Percentiles rank a stretch among this genome's conserved stretches.
Evolutionary conservation across 2,113 vertebrate genomes (phyloP).

Genomic region (Arothron firmamentum): DNA sequence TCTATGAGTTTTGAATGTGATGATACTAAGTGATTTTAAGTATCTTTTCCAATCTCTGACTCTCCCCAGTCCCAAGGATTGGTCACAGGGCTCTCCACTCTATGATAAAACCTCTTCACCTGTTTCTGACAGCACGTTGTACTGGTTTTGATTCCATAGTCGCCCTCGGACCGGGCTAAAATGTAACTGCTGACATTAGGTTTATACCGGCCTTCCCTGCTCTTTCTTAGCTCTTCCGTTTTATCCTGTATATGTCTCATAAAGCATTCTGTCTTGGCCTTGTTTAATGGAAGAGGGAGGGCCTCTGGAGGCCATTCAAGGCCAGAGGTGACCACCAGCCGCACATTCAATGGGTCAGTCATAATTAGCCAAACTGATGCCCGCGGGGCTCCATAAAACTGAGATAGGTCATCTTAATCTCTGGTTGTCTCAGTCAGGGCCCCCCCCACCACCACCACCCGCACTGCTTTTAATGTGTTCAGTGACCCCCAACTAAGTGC

Average conservation of each 20-base stretch:
- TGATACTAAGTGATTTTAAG: conserved; percentile 44
- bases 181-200: not conserved
- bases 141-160: too few relatives aligned
- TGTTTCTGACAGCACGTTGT: too few relatives aligned
- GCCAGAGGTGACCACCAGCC: conserved; percentile 39
- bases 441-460: conserved; percentile 18
- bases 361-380: conserved; percentile 64
- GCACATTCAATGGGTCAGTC: conserved; percentile 50
- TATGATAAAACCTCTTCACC: conserved; percentile 11
- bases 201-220: conserved; percentile 5
- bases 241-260: conserved; percentile 21
- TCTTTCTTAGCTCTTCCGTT: conserved; percentile 7
- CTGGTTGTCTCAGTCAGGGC: conserved; percentile 31
- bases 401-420: conserved; percentile 60
- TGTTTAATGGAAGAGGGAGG: conserved; percentile 51
- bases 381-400: conserved; percentile 56
- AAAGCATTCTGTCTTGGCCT: conserved; percentile 26
- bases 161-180: too few relatives aligned
- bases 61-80: conserved; percentile 38
- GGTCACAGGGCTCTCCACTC: conserved; percentile 28
- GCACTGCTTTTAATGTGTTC: conserved; percentile 50
- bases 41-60: conserved; percentile 12
- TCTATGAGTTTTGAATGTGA: conserved; percentile 37
- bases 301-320: conserved; percentile 29
- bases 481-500: conserved; percentile 58